Base-by-base conservation (phyloP, 2,113 vertebrate species). In the Oncorhynchus kisutch region DNA sequence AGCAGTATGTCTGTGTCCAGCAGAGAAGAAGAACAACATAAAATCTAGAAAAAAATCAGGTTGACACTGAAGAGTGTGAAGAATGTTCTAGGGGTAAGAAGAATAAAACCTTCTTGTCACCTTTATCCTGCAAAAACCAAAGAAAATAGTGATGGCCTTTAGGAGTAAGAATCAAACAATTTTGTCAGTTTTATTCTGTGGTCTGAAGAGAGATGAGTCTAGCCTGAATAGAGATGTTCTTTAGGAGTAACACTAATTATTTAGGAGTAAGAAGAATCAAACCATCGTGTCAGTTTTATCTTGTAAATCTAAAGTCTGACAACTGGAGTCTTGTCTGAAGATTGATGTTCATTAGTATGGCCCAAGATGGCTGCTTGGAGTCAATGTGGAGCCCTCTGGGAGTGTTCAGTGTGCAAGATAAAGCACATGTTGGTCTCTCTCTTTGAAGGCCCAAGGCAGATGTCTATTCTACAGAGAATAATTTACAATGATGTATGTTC, bases 321-420 rank as follows among this genome's bases (percentile, higher is more conserved):
- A 25, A 25, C 60, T 64, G 20, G 16, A 16, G 27, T 20, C 31
- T 39, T 51, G 80, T 78, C 51, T 31, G 79, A 84, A 75, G 71
- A 88, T 75, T 84, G 84, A 91, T 89, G 83, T 39, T 83, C 81
- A 79, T 77, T 72, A 80, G 71, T 81, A 54, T 81, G 71, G 74
- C 88, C 85, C 84, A 78, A 82, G 85, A 82, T 83, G 87, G 81
- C 78, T 80, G 86, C 87, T 84, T 80, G 48, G 51, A 85, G 90
- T 90, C 89, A 88, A 80, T 73, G 79, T 62, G 72, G 72, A 70
- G 71, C 82, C 84, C 77, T 78, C 24, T 57, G 86, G 86, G 88
- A 83, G 88, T 57, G 86, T 81, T 29, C 84, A 69, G 80, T 81
- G 90, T 91, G 76, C 59, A 92, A 91, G 88, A 91, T 87, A 73